These are phyloP conservation scores for Sclerurus mexicanus DNA, from an alignment of 2,113 vertebrate genomes.

Conservation along the genomic window DNA sequence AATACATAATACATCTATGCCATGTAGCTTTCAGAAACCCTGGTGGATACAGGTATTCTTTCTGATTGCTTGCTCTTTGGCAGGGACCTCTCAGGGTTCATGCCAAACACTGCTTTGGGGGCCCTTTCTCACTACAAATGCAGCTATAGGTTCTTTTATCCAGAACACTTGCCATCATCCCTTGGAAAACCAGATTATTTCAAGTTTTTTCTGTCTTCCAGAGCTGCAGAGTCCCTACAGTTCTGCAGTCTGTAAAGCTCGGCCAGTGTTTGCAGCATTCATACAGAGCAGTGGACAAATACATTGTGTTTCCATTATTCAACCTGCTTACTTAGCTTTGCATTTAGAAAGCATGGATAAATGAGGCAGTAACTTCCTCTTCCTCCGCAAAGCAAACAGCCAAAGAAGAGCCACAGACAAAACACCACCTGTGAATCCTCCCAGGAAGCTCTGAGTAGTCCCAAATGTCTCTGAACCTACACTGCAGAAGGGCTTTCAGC, in stretches of 20 bases:
- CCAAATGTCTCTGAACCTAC: not conserved
- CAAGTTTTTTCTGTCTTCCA: not conserved
- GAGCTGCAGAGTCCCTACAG: not conserved
- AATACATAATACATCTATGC: not conserved
- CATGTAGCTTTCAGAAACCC: not conserved
- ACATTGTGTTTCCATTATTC: slow-evolving; percentile 35
- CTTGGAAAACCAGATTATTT: not conserved
- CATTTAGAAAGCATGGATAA: slow-evolving; percentile 50
- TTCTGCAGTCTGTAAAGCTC: not conserved
- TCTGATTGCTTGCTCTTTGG: not conserved
- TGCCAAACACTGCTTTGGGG: not conserved
- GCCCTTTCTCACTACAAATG: not conserved
- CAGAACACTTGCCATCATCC: not conserved
- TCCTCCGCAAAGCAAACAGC: not conserved
- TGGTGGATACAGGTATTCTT: not conserved
- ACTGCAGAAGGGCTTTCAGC: not conserved
- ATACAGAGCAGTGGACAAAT: not conserved
- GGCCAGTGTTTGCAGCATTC: not conserved
- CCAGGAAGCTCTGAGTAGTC: not conserved
- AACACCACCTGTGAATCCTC: not conserved
- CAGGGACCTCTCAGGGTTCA: not conserved
- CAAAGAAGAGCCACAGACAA: not conserved
- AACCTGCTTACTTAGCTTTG: slow-evolving; percentile 45
- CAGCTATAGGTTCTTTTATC: not conserved
- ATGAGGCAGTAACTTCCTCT: slow-evolving; percentile 15